phyloP scores from a whole-genome alignment of 2,888 invertebrate species.

The Diadegma fenestrale region DNA sequence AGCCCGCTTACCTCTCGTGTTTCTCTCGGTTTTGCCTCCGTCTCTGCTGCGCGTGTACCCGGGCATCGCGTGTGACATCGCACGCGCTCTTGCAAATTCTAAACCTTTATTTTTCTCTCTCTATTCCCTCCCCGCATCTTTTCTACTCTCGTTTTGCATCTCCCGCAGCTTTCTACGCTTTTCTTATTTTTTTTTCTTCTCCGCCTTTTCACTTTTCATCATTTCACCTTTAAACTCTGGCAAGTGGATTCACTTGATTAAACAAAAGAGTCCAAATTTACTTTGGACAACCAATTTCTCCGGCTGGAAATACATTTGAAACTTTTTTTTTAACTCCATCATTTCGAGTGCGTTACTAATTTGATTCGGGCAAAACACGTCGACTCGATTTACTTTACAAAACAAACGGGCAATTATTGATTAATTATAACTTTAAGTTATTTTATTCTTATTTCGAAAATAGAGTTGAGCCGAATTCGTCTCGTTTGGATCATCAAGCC shows the following conservation, averaged over 20 bases:
- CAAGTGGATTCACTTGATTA: not conserved
- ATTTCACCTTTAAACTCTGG: conserved; percentile 21
- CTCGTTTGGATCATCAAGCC: not conserved
- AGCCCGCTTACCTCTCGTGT: conserved; percentile 43
- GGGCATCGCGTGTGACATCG: conserved; percentile 64
- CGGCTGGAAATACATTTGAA: not conserved
- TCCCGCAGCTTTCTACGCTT: not conserved
- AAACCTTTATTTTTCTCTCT: conserved; percentile 43
- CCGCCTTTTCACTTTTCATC: not conserved
- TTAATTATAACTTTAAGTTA: not conserved
- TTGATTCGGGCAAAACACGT: not conserved
- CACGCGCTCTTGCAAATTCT: conserved; percentile 41
- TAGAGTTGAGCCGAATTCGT: not conserved
- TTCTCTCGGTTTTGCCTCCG: conserved; percentile 39
- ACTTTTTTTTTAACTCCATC: not conserved
- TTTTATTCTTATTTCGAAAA: not conserved
- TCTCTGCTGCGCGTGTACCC: conserved; percentile 60
- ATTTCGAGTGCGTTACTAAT: not conserved
- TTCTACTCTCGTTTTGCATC: not conserved
- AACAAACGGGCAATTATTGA: not conserved
- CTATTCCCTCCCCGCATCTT: not conserved
- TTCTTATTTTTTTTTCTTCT: not conserved
- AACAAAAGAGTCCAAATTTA: not conserved
- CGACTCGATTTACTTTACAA: not conserved
- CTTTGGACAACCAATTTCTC: not conserved